Base-by-base conservation (phyloP, 2,797 vertebrate genomes). In the Echeneis naucrates region DNA sequence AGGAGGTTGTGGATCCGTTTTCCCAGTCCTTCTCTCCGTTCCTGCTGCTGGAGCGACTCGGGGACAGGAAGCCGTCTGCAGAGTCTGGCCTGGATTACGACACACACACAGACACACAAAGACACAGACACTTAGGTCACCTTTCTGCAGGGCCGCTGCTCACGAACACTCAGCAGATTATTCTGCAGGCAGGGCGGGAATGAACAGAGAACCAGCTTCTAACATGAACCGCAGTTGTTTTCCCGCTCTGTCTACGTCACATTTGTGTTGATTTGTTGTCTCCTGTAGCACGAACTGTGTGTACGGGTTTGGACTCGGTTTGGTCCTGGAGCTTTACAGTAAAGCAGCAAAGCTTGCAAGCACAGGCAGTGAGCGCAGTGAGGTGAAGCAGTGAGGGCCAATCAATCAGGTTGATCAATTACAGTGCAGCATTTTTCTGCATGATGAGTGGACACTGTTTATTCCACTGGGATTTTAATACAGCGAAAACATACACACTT, bases 21-120 rank as follows among this genome's bases (percentile, higher is more conserved):
- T 99, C 98, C 98, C 98, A 99, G 87, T 99, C 98, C 74, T 98
- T 98, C 78, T 99, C 98, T 77, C 96, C 98, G 8, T 98, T 99
- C 40, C 96, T 96, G 93, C 97, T 99, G 57, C 96, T 95, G 60
- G 95, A 97, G 8, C 94, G 95, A 87, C 96, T 97, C 0, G 96
- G 97, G 23, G 98, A 98, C 58, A 98, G 88, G 88, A 98, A 98
- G 74, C 95, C 96, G 87, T 99, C 97, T 56, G 96, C 96, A 54
- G 98, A 99, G 79, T 99, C 98, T 6, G 97, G 97, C 87, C 98
- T 99, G 84, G 72, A 89, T 77, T 30, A 66, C 40, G 35, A 40
- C 14, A 63, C 23, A 78, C 24, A 79, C 37, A 81, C 24, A 51
- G 30, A 82, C 35, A 82, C 48, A 77, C 23, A 76, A 8, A 70